Evolutionary conservation across 2,113 vertebrate species (phyloP), one percentile per base, ranked within the genome.

Genomic region (Willisornis vidua): DNA sequence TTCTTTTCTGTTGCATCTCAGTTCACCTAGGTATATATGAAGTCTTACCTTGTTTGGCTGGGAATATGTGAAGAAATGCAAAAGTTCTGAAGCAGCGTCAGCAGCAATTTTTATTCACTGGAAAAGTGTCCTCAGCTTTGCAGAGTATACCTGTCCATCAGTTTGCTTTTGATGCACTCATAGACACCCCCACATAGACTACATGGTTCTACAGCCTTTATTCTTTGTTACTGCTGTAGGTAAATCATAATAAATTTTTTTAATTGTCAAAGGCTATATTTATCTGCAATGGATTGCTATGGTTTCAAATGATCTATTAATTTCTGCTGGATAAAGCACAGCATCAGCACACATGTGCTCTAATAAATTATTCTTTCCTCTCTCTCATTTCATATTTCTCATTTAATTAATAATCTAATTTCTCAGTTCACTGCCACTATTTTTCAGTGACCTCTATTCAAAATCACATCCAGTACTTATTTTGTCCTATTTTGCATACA

Each of bases 371-470:
- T 12, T 51, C 4, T 78, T 81, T 59, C 17, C 46, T 52, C 13
- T 61, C 54, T 67, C 28, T 76, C 19, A 17, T 65, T 81, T 89
- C 46, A 33, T 33, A 52, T 84, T 74, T 89, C 41, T 95, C 16
- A 7, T 70, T 93, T 84, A 52, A 91, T 67, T 89, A 89, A 61
- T 77, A 87, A 74, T 72, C 24, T 84, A 12, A 93, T 93, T 89
- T 85, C 68, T 96, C 70, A 11, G 9, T 88, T 94, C 19, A 1
- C 26, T 94, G 43, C 15, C 45, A 73, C 37, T 58, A 8, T 68
- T 87, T 94, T 89, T 87, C 70, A 78, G 29, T 67, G 8, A 58
- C 19, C 14, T 86, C 33, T 81, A 26, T 63, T 90, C 14, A 74
- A 66, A 94, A 78, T 65, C n/a, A 66, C 28, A 63, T 65, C 28